Evolutionary conservation across 2,888 invertebrate species (phyloP).

Genomic region (Aromia moschata): DNA sequence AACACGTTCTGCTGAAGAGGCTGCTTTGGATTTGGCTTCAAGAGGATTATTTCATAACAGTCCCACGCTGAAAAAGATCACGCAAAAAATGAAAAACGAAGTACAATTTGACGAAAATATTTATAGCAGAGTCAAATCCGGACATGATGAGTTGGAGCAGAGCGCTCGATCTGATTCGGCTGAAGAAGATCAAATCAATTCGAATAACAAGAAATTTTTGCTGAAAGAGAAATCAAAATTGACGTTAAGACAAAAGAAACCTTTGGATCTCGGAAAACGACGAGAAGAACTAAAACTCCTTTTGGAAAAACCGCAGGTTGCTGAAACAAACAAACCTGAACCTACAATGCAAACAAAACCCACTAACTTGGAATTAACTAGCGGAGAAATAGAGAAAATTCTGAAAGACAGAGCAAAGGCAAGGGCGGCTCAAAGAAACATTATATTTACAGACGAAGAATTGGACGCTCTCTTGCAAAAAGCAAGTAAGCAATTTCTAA

Average conservation of each 20-base stretch:
- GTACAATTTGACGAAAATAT: conserved; percentile 52
- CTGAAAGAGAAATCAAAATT: conserved; percentile 40
- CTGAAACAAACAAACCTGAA: conserved; percentile 11
- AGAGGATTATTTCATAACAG: conserved; percentile 28
- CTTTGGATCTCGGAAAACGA: conserved; percentile 30
- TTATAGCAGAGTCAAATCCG: conserved; percentile 43
- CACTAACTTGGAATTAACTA: conserved; percentile 32
- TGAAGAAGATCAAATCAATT: conserved; percentile 29
- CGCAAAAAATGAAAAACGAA: conserved; percentile 49
- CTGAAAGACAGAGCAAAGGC: conserved; percentile 52
- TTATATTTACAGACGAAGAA: conserved; percentile 53
- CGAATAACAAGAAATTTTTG: conserved; percentile 33
- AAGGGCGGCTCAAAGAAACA: conserved; percentile 50
- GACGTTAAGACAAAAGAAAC: conserved; percentile 35
- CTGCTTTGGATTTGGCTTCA: conserved; percentile 31
- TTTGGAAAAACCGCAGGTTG: conserved; percentile 25
- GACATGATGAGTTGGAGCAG: conserved; percentile 18
- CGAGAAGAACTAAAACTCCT: conserved; percentile 32
- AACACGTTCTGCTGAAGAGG: conserved; percentile 60
- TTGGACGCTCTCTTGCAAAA: conserved; percentile 50
- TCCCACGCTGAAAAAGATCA: conserved; percentile 57
- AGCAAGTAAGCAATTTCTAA: conserved; percentile 47
- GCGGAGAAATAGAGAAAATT: conserved; percentile 51
- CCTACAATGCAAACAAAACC: conserved; percentile 21
- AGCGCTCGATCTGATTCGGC: conserved; percentile 20